Conservation (phyloP, 35 echinoderm and acorn worm species). For the Heliocidaris erythrogramma region DNA sequence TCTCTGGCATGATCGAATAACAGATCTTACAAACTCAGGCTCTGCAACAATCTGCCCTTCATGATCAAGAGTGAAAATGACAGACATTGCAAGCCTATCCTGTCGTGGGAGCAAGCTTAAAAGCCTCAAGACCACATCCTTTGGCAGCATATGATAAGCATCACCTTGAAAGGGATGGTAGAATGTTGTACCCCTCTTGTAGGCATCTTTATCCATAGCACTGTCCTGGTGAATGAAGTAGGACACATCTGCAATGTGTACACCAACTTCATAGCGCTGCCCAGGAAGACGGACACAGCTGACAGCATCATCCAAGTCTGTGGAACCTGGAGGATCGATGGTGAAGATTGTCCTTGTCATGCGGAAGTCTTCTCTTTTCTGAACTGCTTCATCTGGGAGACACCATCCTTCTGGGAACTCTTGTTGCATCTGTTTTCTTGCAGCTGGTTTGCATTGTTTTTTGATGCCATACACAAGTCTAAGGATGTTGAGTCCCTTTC, state of each 20-base stretch:
- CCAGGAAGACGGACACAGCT: slow-evolving; percentile 56
- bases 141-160: slow-evolving; percentile 83
- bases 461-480: slow-evolving; percentile 77
- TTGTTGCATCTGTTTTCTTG: slow-evolving; percentile 46
- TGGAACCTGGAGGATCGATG: slow-evolving; percentile 73
- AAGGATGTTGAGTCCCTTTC: slow-evolving; percentile 71
- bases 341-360: slow-evolving; percentile 65
- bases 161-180: slow-evolving; percentile 61
- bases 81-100: slow-evolving; percentile 74
- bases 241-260: slow-evolving; percentile 95
- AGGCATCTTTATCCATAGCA: slow-evolving; percentile 76
- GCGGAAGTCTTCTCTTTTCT: slow-evolving; percentile 62
- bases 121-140: slow-evolving; percentile 60
- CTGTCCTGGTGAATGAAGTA: slow-evolving; percentile 76
- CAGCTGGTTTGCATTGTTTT: slow-evolving; percentile 58
- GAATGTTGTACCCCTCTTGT: slow-evolving; percentile 71
- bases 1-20: slow-evolving; percentile 65
- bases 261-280: slow-evolving; percentile 60
- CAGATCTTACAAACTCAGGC: slow-evolving; percentile 53
- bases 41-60: slow-evolving; percentile 47
- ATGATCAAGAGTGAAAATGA: slow-evolving; percentile 66
- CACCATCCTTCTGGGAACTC: slow-evolving; percentile 71
- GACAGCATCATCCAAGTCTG: slow-evolving; percentile 93
- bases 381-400: slow-evolving; percentile 70
- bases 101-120: slow-evolving; percentile 51